Base-by-base conservation (phyloP, 2,888 invertebrate genomes). In the Achlya flavicornis region DNA sequence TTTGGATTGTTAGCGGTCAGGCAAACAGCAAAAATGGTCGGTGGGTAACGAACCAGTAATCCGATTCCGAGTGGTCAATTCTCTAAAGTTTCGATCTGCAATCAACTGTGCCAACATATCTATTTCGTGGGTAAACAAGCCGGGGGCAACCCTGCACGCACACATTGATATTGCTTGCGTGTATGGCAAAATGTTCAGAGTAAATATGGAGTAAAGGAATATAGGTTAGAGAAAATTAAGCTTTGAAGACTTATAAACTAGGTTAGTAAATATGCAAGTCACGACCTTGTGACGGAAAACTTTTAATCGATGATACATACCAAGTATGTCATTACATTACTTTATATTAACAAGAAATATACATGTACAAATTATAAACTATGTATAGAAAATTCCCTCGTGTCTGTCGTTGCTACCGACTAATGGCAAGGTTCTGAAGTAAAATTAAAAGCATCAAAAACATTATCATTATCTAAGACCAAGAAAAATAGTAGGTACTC, bases 51-150 rank as follows among this genome's bases (percentile, higher is more conserved):
- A 90, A 90, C 86, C 85, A 60, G 90, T 90, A 90, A 91, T 90
- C 90, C 86, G 90, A 91, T 91, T 89, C 87, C 80, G 81, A 87
- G 86, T 83, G 90, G 91, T 90, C 91, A 91, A 87, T 89, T 85
- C 81, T 85, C 79, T 84, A 88, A 90, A 90, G 87, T 90, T 90
- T 85, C 88, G 87, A 91, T 91, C 87, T 80, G 84, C 91, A 91
- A 91, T 91, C 91, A 91, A 90, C 88, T 89, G 86, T 73, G 82
- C 85, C 75, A 90, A 91, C 90, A 90, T 86, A 90, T 90, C 87
- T 86, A 82, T 89, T 89, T 87, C 90, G 90, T 88, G 83, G 68
- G 86, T 72, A 89, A 90, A 91, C 86, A 90, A 70, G 73, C 66
- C 65, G 38, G 80, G 74, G 81, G 79, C 84, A 85, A 77, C 86